Percentiles rank a stretch among this genome's conserved stretches.
These are phyloP conservation scores for Cacatua alba DNA, from an alignment of 2,113 vertebrate genomes.

Conservation along the genomic window DNA sequence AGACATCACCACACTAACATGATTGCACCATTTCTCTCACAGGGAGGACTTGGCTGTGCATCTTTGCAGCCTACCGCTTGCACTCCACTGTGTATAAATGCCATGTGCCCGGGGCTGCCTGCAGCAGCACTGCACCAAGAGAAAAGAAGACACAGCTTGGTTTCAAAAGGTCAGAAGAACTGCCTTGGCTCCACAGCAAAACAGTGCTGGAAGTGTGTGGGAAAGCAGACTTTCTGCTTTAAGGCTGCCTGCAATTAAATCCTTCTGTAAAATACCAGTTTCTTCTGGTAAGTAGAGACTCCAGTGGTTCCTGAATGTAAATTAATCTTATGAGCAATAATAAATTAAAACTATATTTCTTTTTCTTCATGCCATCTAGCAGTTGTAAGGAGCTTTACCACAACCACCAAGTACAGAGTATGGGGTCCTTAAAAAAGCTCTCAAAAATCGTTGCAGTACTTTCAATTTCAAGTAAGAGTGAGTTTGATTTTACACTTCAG, in stretches of 20 bases:
- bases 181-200: neutral
- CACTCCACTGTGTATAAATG: neutral
- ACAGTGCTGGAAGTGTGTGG: neutral
- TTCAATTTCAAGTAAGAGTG: neutral
- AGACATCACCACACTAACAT: fast-evolving
- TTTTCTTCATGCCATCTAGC: neutral
- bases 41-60: neutral
- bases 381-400: neutral
- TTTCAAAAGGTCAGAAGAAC: neutral
- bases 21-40: neutral
- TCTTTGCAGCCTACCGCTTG: neutral
- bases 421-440: neutral
- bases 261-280: neutral
- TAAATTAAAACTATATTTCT: neutral
- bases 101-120: neutral
- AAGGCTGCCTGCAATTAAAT: neutral
- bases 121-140: neutral
- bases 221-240: neutral
- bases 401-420: neutral
- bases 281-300: neutral
- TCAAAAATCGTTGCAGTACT: neutral
- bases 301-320: neutral
- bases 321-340: neutral
- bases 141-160: neutral
- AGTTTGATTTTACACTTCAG: neutral